Evolutionary conservation across 2,888 invertebrate genomes (phyloP), one percentile per base, ranked within the genome.

Genomic region (Cataglyphis albicans): DNA sequence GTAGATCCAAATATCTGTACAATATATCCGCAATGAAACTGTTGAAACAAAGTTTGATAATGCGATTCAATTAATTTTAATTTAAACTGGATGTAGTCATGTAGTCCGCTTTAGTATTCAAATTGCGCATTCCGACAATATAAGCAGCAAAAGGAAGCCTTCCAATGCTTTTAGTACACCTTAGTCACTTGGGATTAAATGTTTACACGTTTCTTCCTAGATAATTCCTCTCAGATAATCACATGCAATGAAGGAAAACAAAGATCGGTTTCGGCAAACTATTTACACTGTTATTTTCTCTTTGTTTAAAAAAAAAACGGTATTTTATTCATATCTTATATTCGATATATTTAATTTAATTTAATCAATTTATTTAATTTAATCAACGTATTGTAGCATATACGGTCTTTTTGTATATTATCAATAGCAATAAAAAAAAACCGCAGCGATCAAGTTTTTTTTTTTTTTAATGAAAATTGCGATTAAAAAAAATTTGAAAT

Each of bases 11-110:
- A 41, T 73, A 41, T 55, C n/a, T 38, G 0, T 10, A 18, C 52
- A 9, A 18, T 75, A 18, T 35, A 38, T 10, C 18, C 29, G 61
- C 32, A 38, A 57, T 55, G 0, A 41, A 78, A 73, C 41, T 41
- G 12, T 65, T 32, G 7, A 52, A 59, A 78, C 35, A 25, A 76
- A 61, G 44, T 63, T 52, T 80, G 44, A 80, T 72, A 80, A 76
- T 55, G 41, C 18, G 55, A 52, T 35, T 55, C 67, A 55, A 76
- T 76, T 67, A 55, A 67, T 32, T 67, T 67, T 57, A 67, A 76
- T 76, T 75, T 35, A 63, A 63, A 48, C 35, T n/a, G n/a, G 12
- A 76, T 67, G n/a, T 41, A 65, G 18, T 52, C 18, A 73, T 61
- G 18, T 35, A 41, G 1, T 55, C n/a, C 18, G 75, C 35, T 64